Evolutionary conservation across 92 coral and sea anemone genomes (phyloP).

Genomic region (Meandrina meandrites): DNA sequence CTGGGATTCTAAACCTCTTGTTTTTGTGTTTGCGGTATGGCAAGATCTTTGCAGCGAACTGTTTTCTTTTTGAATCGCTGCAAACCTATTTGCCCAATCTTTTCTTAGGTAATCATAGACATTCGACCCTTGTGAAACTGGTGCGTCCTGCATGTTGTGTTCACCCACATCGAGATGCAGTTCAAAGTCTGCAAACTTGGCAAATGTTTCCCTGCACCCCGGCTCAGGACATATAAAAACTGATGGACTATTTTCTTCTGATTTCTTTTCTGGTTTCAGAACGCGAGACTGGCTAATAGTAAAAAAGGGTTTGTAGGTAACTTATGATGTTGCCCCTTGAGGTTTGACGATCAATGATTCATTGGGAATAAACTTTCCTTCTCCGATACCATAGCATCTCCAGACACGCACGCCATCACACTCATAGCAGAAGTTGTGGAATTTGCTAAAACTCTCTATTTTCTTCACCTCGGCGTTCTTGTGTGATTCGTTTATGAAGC

Average conservation of each 20-base stretch:
- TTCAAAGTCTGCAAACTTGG: conserved; percentile 48
- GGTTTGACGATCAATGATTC: too few relatives aligned
- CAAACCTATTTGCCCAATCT: conserved; percentile 60
- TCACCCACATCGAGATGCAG: conserved; percentile 60
- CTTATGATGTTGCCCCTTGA: too few relatives aligned
- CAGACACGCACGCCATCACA: too few relatives aligned
- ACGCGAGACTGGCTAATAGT: conserved; percentile 14
- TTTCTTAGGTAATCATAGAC: conserved; percentile 33
- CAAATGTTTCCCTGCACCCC: conserved; percentile 42
- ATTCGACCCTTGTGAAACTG: too few relatives aligned
- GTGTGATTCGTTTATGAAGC: conserved; percentile 41
- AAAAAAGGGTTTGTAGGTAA: conserved; percentile 35
- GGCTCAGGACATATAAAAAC: conserved; percentile 61
- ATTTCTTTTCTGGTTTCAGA: conserved; percentile 37
- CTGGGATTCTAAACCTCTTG: too few relatives aligned
- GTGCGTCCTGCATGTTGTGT: conserved; percentile 4
- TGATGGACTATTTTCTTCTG: not conserved
- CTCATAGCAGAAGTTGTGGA: conserved; percentile 52
- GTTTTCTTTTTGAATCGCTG: conserved; percentile 53
- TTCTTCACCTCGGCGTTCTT: conserved; percentile 45
- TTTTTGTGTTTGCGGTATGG: conserved; percentile 18
- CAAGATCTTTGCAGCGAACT: too few relatives aligned
- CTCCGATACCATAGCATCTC: conserved; percentile 6
- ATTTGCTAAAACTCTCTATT: conserved; percentile 56
- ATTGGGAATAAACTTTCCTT: conserved; percentile 26